Percentiles rank a stretch among this genome's conserved stretches.
phyloP scores from a whole-genome alignment of 1,140 invertebrate species.

The Drosophila murphyi region DNA sequence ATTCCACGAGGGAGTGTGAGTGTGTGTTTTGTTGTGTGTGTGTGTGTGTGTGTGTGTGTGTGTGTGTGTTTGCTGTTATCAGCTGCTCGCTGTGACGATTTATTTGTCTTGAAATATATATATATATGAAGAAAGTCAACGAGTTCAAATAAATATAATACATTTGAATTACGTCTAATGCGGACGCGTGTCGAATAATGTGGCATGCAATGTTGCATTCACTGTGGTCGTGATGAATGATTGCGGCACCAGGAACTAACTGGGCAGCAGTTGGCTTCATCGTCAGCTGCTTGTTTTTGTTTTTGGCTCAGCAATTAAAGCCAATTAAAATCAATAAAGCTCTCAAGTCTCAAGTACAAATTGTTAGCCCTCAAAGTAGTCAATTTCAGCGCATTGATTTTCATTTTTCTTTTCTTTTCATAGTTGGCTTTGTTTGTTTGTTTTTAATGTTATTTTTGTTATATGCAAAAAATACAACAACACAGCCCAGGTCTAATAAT shows the following conservation, averaged over 20 bases:
- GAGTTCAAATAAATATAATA: background rate
- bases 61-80: conserved; percentile 31
- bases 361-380: conserved; percentile 53
- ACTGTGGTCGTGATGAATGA: conserved; percentile 39
- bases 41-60: conserved; percentile 17
- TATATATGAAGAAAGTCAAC: background rate
- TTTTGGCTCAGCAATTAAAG: conserved; percentile 58
- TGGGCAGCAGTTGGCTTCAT: background rate
- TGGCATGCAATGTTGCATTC: conserved; percentile 29
- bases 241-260: conserved; percentile 7
- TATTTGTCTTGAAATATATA: conserved; percentile 55
- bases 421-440: background rate
- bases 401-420: conserved; percentile 3
- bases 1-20: conserved; percentile 33
- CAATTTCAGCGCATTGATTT: conserved; percentile 25
- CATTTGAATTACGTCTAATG: background rate
- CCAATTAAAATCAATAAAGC: conserved; percentile 79
- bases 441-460: background rate
- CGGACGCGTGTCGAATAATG: background rate
- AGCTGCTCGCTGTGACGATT: conserved; percentile 33
- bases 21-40: conserved; percentile 13
- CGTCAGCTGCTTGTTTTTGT: background rate
- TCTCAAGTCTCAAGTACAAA: conserved; percentile 34
- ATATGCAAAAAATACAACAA: conserved; percentile 45
- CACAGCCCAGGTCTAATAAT: conserved; percentile 60